Conservation (phyloP, 2,113 vertebrate species). For the Trogon melanurus region DNA sequence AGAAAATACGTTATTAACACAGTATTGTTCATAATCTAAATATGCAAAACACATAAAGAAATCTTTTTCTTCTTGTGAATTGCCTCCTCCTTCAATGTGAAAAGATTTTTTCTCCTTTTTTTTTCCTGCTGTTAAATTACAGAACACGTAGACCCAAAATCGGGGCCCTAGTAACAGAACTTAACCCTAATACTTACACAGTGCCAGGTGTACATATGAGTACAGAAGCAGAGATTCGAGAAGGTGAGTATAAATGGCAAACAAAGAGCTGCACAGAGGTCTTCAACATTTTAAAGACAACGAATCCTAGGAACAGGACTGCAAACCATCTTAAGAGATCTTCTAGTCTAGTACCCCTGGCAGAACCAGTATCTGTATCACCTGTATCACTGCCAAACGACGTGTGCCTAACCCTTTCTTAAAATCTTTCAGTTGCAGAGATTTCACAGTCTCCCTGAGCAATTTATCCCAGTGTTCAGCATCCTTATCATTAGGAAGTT, state of each 20-base stretch:
- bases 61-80: background rate
- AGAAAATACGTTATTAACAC: background rate
- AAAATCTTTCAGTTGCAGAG: background rate
- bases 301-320: background rate
- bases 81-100: background rate
- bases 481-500: background rate
- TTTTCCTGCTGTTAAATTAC: background rate
- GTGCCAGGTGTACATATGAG: accelerated
- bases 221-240: background rate
- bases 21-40: background rate
- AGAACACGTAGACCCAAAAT: background rate
- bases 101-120: background rate
- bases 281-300: background rate
- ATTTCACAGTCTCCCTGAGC: background rate
- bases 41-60: background rate
- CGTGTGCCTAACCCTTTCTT: background rate
- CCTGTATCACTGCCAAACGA: background rate
- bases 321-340: background rate
- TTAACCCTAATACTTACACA: background rate
- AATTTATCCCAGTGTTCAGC: background rate
- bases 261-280: background rate
- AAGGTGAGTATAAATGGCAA: background rate
- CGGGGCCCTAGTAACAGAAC: background rate
- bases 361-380: background rate
- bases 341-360: background rate